phyloP scores from a whole-genome alignment of 2,113 vertebrate genomes.

The Boleophthalmus pectinirostris region DNA sequence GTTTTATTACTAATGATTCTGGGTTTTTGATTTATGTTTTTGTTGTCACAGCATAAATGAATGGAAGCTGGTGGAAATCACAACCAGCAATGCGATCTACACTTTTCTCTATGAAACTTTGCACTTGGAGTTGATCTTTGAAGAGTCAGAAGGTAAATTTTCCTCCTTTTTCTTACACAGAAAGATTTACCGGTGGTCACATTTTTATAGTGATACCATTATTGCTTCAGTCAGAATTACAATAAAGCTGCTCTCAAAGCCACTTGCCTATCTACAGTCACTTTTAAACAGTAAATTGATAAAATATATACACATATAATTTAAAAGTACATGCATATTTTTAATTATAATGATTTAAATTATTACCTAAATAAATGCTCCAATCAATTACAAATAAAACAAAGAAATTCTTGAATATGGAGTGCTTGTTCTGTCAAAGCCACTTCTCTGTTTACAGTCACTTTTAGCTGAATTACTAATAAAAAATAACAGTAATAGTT shows the following conservation, averaged over 20 bases:
- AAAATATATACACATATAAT: not conserved
- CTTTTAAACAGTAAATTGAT: no score
- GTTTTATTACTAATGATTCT: not conserved
- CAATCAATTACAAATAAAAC: no score
- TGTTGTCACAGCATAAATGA: slow-evolving; percentile 69
- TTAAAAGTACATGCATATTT: not conserved
- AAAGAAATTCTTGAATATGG: no score
- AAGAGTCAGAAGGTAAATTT: slow-evolving; percentile 57
- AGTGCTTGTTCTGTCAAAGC: no score
- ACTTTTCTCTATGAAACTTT: slow-evolving; percentile 72
- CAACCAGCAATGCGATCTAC: slow-evolving; percentile 44
- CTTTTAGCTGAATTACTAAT: no score
- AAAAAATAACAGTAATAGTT: no score
- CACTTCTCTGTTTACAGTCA: no score
- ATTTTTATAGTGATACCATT: no score
- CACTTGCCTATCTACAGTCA: no score
- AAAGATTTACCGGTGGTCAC: no score
- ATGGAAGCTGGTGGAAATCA: slow-evolving; percentile 61
- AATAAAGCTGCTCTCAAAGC: no score
- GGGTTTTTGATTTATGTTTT: not conserved
- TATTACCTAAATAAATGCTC: not conserved
- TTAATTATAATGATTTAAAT: not conserved
- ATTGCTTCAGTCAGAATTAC: no score
- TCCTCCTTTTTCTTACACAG: not conserved
- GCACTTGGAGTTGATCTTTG: slow-evolving; percentile 58